These are phyloP conservation scores for Holothuria scabra DNA, from an alignment of 53 echinoderm and acorn worm genomes.

Conservation along the genomic window DNA sequence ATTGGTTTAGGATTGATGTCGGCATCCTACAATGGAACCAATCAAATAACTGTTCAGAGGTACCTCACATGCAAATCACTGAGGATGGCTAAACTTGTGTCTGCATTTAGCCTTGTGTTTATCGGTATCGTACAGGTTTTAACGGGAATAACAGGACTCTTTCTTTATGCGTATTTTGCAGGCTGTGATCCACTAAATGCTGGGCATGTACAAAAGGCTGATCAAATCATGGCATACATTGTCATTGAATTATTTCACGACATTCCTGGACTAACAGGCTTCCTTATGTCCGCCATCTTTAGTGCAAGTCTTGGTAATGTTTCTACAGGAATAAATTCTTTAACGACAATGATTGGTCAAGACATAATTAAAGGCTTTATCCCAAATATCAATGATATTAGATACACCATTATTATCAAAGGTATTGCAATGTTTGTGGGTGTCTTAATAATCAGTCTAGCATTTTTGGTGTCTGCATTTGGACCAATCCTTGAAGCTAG, in stretches of 20 bases:
- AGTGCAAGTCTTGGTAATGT: slow-evolving; percentile 28
- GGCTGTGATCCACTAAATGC: slow-evolving; percentile 13
- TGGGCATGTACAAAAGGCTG: not conserved
- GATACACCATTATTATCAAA: slow-evolving; percentile 28
- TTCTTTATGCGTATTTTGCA: slow-evolving; percentile 33
- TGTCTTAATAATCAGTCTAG: not conserved
- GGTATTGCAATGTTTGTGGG: not conserved
- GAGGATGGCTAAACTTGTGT: slow-evolving; percentile 11
- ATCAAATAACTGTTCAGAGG: slow-evolving; percentile 44
- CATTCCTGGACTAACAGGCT: slow-evolving; percentile 23
- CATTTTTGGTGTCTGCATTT: too few relatives aligned
- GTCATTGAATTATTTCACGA: slow-evolving; percentile 19
- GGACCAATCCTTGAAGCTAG: too few relatives aligned
- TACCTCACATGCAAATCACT: slow-evolving; percentile 35
- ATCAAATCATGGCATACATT: slow-evolving; percentile 40
- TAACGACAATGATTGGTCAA: slow-evolving; percentile 25
- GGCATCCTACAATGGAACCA: slow-evolving; percentile 35
- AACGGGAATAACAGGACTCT: slow-evolving; percentile 16
- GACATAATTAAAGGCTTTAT: slow-evolving; percentile 16
- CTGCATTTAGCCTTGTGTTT: not conserved
- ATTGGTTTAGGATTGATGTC: not conserved
- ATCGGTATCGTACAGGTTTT: slow-evolving; percentile 12
- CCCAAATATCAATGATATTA: slow-evolving; percentile 33
- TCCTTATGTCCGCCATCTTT: slow-evolving; percentile 10
- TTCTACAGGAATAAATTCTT: slow-evolving; percentile 27